These are phyloP conservation scores for Lamprotornis superbus DNA, from an alignment of 2,113 vertebrate species.

Conservation along the genomic window DNA sequence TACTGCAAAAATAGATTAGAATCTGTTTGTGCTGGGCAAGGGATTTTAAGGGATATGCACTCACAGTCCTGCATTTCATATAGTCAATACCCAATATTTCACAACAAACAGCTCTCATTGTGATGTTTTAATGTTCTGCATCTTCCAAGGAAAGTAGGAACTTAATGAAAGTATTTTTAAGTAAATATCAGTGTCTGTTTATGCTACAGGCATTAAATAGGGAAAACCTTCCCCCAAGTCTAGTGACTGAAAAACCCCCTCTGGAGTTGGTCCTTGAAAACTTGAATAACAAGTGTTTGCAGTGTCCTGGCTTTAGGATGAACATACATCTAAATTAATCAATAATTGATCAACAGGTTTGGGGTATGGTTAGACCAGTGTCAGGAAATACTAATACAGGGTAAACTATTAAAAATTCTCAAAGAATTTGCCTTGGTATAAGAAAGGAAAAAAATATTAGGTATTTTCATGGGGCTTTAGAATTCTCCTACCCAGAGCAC, in stretches of 20 bases:
- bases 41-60: not conserved
- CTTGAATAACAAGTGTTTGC: not conserved
- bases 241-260: not conserved
- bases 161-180: not conserved
- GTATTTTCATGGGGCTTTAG: not conserved
- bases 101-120: not conserved
- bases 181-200: not conserved
- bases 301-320: not conserved
- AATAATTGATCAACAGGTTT: not conserved
- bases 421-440: not conserved
- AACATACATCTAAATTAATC: not conserved
- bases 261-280: not conserved
- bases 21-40: not conserved
- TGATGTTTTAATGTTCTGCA: not conserved
- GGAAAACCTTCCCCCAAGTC: not conserved
- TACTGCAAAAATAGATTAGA: not conserved
- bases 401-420: not conserved
- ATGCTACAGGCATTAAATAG: not conserved
- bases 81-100: not conserved
- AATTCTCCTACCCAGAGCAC: not conserved
- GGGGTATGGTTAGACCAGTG: not conserved
- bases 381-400: not conserved
- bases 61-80: not conserved
- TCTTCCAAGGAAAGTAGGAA: not conserved
- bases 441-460: not conserved